These are phyloP conservation scores for Entelurus aequoreus DNA, from an alignment of 2,113 vertebrate genomes.

Conservation along the genomic window DNA sequence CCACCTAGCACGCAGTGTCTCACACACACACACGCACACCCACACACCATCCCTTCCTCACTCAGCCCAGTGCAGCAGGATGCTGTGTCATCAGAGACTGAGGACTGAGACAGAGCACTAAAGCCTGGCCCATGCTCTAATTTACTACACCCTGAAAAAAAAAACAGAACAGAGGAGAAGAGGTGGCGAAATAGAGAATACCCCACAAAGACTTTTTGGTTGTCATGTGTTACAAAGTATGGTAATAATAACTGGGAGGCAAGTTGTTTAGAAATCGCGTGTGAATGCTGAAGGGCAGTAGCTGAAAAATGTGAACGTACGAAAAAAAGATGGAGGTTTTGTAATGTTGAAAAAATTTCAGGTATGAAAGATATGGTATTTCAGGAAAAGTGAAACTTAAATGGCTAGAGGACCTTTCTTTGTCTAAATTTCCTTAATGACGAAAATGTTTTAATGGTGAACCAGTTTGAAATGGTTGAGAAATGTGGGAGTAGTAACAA, in stretches of 20 bases:
- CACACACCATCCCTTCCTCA: slow-evolving; percentile 26
- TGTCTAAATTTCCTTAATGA: no score
- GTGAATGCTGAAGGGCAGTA: no score
- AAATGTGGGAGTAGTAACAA: no score
- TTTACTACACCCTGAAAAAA: slow-evolving; percentile 62
- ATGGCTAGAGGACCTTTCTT: no score
- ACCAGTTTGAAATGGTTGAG: no score
- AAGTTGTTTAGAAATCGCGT: no score
- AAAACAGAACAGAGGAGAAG: slow-evolving; percentile 10
- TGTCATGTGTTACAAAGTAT: not conserved
- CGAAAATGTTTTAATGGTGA: no score
- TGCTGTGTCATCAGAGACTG: slow-evolving; percentile 73
- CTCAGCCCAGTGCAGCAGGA: slow-evolving; percentile 52
- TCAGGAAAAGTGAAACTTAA: not conserved
- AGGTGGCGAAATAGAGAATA: slow-evolving; percentile 18
- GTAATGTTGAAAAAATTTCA: not conserved
- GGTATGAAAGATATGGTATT: not conserved
- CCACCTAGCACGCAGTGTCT: slow-evolving; percentile 6
- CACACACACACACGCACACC: not conserved
- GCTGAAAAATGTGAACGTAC: not conserved
- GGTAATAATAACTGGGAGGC: not conserved
- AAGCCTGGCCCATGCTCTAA: slow-evolving; percentile 61
- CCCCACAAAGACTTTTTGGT: slow-evolving; percentile 25
- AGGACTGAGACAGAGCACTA: slow-evolving; percentile 69
- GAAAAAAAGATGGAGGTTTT: not conserved